Conservation (phyloP, 1,140 invertebrate species). For the Zophobas atratus region DNA sequence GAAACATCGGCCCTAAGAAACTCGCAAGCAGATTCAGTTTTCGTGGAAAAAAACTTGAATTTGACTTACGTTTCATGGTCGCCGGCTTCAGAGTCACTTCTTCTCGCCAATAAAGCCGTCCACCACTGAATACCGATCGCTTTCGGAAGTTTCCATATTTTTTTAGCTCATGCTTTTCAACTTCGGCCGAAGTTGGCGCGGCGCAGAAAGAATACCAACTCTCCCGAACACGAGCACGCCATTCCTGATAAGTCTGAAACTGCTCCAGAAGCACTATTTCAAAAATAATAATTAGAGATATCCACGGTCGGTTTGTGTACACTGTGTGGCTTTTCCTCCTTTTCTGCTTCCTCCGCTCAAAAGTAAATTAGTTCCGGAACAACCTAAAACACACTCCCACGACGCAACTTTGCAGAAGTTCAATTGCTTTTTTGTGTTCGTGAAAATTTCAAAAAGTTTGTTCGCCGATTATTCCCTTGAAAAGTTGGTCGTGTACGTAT, state of each 20-base stretch:
- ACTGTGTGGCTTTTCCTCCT: slow-evolving; percentile 6
- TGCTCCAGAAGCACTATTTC: not conserved
- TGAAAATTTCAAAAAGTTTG: slow-evolving; percentile 24
- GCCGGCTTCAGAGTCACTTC: not conserved
- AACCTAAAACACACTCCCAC: slow-evolving; percentile 11
- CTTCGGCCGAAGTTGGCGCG: slow-evolving; percentile 13
- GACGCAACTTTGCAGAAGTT: slow-evolving; percentile 18
- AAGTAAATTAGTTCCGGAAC: slow-evolving; percentile 24
- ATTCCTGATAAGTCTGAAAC: slow-evolving; percentile 20
- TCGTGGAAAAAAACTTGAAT: slow-evolving; percentile 7
- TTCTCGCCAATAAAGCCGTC: not conserved
- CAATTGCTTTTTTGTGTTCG: slow-evolving; percentile 26
- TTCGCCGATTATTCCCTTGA: not conserved
- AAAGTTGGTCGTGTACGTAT: slow-evolving; percentile 12
- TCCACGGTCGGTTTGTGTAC: not conserved
- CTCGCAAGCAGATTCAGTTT: not conserved
- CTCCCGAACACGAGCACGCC: slow-evolving; percentile 4
- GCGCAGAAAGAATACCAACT: slow-evolving; percentile 23
- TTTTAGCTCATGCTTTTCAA: slow-evolving; percentile 16
- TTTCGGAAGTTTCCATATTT: slow-evolving; percentile 20
- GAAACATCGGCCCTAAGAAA: slow-evolving; percentile 28
- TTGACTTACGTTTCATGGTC: not conserved
- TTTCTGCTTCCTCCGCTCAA: not conserved
- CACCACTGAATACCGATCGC: slow-evolving; percentile 3
- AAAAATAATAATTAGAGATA: slow-evolving; percentile 15